Conservation (phyloP, 1,140 invertebrate species). For the Drosophila gunungcola region DNA sequence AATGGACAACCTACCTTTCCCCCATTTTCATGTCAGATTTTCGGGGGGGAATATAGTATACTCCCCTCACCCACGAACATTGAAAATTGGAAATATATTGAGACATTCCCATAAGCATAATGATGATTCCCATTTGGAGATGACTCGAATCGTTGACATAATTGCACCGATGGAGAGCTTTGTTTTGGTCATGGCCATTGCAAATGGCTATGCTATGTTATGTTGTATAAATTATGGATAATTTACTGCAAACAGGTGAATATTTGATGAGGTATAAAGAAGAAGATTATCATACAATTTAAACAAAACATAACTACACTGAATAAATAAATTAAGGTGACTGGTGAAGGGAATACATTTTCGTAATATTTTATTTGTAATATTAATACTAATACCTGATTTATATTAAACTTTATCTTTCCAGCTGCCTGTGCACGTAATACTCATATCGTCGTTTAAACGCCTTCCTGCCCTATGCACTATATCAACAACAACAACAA, state of each 20-base stretch:
- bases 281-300: too few species aligned
- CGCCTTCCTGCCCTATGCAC: conserved; percentile 45
- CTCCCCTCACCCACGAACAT: background rate
- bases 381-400: background rate
- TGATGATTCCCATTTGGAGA: conserved; percentile 37
- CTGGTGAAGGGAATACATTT: too few species aligned
- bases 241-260: conserved; percentile 1
- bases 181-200: conserved; percentile 10
- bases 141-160: conserved; percentile 39
- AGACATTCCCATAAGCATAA: conserved; percentile 44
- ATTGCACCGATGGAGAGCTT: conserved; percentile 45
- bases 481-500: conserved; percentile 31
- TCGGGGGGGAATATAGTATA: background rate
- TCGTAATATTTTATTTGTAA: background rate
- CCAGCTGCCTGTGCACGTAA: conserved; percentile 30
- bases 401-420: background rate
- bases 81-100: conserved; percentile 48
- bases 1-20: conserved; percentile 3
- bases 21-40: conserved; percentile 37
- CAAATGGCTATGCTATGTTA: too few species aligned
- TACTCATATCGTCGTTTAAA: conserved; percentile 36
- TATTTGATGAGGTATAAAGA: background rate
- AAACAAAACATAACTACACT: background rate
- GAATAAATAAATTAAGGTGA: too few species aligned
- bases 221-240: background rate